Percentiles rank a stretch among this genome's conserved stretches.
These are phyloP conservation scores for Mythimna lalbum DNA, from an alignment of 2,888 invertebrate species.

Conservation along the genomic window DNA sequence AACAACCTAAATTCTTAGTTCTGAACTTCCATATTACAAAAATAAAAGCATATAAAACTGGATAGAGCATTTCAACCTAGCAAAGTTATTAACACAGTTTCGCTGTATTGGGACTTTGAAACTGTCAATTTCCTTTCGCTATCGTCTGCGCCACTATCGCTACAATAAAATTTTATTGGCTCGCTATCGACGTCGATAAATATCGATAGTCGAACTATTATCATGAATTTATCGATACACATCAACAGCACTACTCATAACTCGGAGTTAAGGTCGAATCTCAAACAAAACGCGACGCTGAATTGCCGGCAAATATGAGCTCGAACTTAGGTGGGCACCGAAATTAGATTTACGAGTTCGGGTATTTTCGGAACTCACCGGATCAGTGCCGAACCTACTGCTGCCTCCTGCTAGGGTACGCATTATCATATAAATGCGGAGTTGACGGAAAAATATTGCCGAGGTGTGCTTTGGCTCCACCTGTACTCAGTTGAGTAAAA, in stretches of 20 bases:
- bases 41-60: constrained; percentile 46
- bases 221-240: constrained; percentile 63
- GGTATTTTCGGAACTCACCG: constrained; percentile 87
- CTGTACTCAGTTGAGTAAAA: constrained; percentile 70
- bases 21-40: constrained; percentile 29
- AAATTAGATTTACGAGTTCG: constrained; percentile 89
- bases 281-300: constrained; percentile 72
- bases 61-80: constrained; percentile 33
- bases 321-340: constrained; percentile 76
- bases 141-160: constrained; percentile 55
- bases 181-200: constrained; percentile 56
- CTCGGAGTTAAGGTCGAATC: constrained; percentile 74
- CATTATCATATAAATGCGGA: constrained; percentile 85
- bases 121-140: constrained; percentile 62
- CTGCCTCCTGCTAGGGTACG: constrained; percentile 73
- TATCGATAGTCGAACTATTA: constrained; percentile 60
- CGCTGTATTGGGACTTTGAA: constrained; percentile 52
- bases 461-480: constrained; percentile 73
- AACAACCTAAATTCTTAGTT: constrained; percentile 30
- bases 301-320: constrained; percentile 80
- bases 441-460: constrained; percentile 88
- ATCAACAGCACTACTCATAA: constrained; percentile 70
- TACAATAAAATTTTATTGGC: constrained; percentile 63
- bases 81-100: constrained; percentile 54
- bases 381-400: constrained; percentile 83